Evolutionary conservation across 2,797 vertebrate genomes (phyloP).

Genomic region (Chanos chanos): DNA sequence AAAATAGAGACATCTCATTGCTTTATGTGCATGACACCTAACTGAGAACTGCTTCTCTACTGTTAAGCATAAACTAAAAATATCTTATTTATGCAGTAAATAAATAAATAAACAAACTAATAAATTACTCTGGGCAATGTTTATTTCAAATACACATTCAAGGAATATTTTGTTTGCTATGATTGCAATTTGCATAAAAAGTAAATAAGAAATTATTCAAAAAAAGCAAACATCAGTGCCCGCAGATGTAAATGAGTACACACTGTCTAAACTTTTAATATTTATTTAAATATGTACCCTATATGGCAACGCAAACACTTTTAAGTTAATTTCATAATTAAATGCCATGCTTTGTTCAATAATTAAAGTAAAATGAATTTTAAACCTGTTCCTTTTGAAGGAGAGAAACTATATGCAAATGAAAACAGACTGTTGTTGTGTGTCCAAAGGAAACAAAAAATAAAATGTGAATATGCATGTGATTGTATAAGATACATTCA

Average conservation of each 20-base stretch:
- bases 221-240: conserved; percentile 42
- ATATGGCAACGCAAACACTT: conserved; percentile 43
- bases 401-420: conserved; percentile 55
- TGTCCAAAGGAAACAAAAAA: conserved; percentile 23
- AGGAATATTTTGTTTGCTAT: conserved; percentile 46
- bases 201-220: conserved; percentile 44
- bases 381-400: conserved; percentile 44
- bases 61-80: too few species aligned
- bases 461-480: conserved; percentile 53
- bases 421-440: conserved; percentile 37
- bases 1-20: not conserved
- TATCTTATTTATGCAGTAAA: too few species aligned
- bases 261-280: conserved; percentile 13
- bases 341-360: conserved; percentile 47
- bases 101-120: conserved; percentile 33
- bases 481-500: conserved; percentile 47
- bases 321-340: conserved; percentile 56
- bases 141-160: conserved; percentile 56
- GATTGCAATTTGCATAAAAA: conserved; percentile 50
- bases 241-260: conserved; percentile 43
- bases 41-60: too few species aligned
- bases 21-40: not conserved
- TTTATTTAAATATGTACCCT: conserved; percentile 8
- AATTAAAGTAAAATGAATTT: conserved; percentile 54
- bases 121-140: conserved; percentile 52